Percentiles rank a stretch among this genome's conserved stretches.
Conservation (phyloP, 1,140 invertebrate species). For the Physella acuta region DNA sequence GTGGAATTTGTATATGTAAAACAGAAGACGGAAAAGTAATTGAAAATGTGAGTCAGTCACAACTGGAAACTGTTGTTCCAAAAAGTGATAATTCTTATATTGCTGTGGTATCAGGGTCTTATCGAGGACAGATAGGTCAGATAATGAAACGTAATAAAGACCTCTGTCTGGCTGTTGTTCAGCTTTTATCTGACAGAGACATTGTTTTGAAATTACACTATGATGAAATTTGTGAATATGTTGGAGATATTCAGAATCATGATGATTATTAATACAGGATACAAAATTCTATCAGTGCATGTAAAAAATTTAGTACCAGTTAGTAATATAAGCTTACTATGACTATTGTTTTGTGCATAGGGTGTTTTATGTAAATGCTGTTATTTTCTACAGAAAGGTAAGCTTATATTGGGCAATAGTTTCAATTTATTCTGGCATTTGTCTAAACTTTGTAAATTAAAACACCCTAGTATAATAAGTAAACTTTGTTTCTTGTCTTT, state of each 20-base stretch:
- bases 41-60: conserved; percentile 51
- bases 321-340: too few relatives aligned
- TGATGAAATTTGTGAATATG: conserved; percentile 61
- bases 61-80: conserved; percentile 61
- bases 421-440: too few relatives aligned
- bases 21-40: conserved; percentile 58
- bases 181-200: conserved; percentile 53
- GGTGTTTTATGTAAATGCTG: too few relatives aligned
- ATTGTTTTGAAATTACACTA: conserved; percentile 52
- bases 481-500: too few relatives aligned
- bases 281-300: too few relatives aligned
- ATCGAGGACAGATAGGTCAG: conserved; percentile 54
- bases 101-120: conserved; percentile 55
- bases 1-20: conserved; percentile 54
- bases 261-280: conserved; percentile 53
- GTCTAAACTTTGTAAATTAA: too few relatives aligned
- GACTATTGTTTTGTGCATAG: too few relatives aligned
- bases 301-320: too few relatives aligned
- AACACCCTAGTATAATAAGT: too few relatives aligned
- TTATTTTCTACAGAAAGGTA: too few relatives aligned
- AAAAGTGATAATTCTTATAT: conserved; percentile 49
- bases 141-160: conserved; percentile 55
- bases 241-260: conserved; percentile 50
- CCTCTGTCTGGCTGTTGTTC: conserved; percentile 49
- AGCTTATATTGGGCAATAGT: too few relatives aligned